Conservation (phyloP, 1,140 invertebrate species). For the Neodiprion fabricii region DNA sequence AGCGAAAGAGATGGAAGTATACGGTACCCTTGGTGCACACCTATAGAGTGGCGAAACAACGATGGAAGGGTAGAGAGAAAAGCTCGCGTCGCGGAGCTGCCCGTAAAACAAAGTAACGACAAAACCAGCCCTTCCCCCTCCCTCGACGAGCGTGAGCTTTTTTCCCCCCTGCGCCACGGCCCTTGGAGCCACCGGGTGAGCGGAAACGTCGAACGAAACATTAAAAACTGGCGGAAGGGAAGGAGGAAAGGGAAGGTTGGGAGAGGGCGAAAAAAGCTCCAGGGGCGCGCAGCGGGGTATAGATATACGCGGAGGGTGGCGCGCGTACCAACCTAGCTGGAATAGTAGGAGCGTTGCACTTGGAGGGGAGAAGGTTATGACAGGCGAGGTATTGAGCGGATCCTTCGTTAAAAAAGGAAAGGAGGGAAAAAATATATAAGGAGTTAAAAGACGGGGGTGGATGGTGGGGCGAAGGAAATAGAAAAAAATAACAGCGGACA, state of each 20-base stretch:
- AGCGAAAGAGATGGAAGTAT: conserved; percentile 30
- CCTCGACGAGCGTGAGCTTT: conserved; percentile 21
- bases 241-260: conserved; percentile 34
- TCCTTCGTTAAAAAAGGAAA: conserved; percentile 59
- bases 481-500: conserved; percentile 13
- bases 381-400: conserved; percentile 62
- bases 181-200: conserved; percentile 34
- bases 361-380: conserved; percentile 51
- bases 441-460: conserved; percentile 20
- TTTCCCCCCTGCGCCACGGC: conserved; percentile 10
- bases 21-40: background rate
- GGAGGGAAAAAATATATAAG: conserved; percentile 24
- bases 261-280: conserved; percentile 12
- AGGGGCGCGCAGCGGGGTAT: conserved; percentile 20
- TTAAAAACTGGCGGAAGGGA: conserved; percentile 57
- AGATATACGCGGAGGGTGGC: background rate
- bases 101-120: conserved; percentile 62
- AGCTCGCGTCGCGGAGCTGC: conserved; percentile 34
- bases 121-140: conserved; percentile 53
- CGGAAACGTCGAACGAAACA: conserved; percentile 59
- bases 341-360: conserved; percentile 13
- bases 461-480: conserved; percentile 33
- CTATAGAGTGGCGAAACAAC: background rate
- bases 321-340: background rate
- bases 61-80: conserved; percentile 27